Evolutionary conservation across 1,140 invertebrate species (phyloP).

Genomic region (Whitmania pigra): DNA sequence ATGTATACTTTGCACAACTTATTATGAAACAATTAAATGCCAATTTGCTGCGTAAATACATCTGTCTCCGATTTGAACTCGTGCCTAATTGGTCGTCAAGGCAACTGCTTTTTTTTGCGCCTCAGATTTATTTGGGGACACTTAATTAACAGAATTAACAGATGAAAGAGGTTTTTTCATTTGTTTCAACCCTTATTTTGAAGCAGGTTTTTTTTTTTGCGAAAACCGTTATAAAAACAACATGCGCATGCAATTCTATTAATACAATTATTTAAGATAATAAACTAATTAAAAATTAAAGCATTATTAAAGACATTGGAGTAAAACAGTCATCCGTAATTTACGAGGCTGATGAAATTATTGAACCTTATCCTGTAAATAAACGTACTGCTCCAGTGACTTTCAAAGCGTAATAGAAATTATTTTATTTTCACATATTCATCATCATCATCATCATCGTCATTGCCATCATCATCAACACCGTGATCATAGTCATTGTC

Average conservation of each 20-base stretch:
- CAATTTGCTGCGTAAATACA: too few species aligned
- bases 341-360: not conserved
- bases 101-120: too few species aligned
- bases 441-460: not conserved
- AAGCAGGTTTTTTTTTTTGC: not conserved
- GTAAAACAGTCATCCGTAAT: not conserved
- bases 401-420: too few species aligned
- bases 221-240: too few species aligned
- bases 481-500: not conserved
- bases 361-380: not conserved
- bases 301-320: not conserved
- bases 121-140: too few species aligned
- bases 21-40: too few species aligned
- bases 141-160: too few species aligned
- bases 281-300: not conserved
- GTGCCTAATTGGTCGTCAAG: too few species aligned
- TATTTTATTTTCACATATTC: not conserved
- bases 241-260: not conserved
- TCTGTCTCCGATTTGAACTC: too few species aligned
- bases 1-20: too few species aligned
- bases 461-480: not conserved
- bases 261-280: not conserved
- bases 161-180: too few species aligned
- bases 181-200: not conserved
- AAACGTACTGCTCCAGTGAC: not conserved